phyloP scores from a whole-genome alignment of 2,888 invertebrate species.

The Conomelus anceps region DNA sequence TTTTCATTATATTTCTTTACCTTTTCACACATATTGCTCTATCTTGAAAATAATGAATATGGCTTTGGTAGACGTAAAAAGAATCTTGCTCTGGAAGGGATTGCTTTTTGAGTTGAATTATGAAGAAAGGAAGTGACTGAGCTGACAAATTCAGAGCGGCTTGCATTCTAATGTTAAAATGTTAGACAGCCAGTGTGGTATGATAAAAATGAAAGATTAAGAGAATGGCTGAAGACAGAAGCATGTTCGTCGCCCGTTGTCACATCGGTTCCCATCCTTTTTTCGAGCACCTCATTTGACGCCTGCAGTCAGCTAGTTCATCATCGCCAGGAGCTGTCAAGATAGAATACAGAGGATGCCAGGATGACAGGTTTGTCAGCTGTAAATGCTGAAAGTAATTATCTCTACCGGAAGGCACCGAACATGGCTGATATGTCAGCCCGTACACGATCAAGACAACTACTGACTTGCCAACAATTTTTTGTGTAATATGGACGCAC shows the following conservation, averaged over 20 bases:
- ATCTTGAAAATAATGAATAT: not conserved
- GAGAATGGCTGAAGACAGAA: not conserved
- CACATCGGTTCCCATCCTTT: not conserved
- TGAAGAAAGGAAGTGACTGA: not conserved
- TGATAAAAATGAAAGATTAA: not conserved
- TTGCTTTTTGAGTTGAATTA: not conserved
- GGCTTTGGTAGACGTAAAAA: not conserved
- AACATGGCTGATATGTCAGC: not conserved
- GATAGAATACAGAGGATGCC: not conserved
- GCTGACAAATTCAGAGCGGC: not conserved
- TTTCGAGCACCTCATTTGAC: not conserved
- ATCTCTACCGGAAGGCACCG: not conserved
- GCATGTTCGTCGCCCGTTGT: not conserved
- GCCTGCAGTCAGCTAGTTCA: not conserved
- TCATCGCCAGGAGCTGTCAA: not conserved
- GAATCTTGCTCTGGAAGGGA: not conserved
- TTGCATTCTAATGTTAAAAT: not conserved
- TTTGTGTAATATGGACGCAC: not conserved
- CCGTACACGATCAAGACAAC: too few relatives aligned
- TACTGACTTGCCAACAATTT: not conserved
- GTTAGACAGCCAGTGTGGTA: not conserved
- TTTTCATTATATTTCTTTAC: too few relatives aligned
- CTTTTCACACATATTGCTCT: too few relatives aligned
- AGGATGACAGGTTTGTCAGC: not conserved
- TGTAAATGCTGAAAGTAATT: not conserved